Evolutionary conservation across 2,888 invertebrate species (phyloP), one percentile per base, ranked within the genome.

Genomic region (Caenorhabditis sp.): DNA sequence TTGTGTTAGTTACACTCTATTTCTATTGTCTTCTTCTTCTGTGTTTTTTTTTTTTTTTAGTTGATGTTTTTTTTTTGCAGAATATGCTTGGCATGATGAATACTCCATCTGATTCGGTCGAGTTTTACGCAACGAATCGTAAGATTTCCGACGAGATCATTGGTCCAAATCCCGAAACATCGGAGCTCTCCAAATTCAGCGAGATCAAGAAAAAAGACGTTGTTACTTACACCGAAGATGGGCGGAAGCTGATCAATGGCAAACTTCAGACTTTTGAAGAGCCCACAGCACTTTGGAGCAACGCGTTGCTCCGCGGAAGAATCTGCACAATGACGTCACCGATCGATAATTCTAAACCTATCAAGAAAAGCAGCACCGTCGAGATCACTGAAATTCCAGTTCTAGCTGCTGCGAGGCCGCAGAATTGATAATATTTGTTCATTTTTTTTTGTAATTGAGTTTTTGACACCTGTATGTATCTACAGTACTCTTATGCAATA

Each of bases 21-120:
- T 36, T 8, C 5, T 8, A 36, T 8, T 36, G 36, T 8, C 10
- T 8, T 10, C 36, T 8, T 36, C 36, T 36, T 36, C 10, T 36
- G 7, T 36, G 7, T 8, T 36, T 36, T 10, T 36, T 36, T 36
- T 36, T 36, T 36, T 36, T 36, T 10, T 5, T 8, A 36, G 10
- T 10, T 8, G 10, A 36, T 8, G 10, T 8, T 5, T 36, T 36
- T 36, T 10, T 36, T 36, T 8, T 36, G 5, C 25, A 23, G n/a
- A 70, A 43, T 59, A 81, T 81, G 81, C 70, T 81, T 36, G 81
- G 81, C 60, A 81, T 81, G 81, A 81, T 81, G 81, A 79, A 79
- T 56, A 73, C 74, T 20, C 78, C 78, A 12, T 63, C 69, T n/a
- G 77, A 81, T 38, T 65, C 67, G 57, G 77, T 81, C 59, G 81